Conservation (phyloP, 2,888 invertebrate species). For the Argynnis bischoffii region DNA sequence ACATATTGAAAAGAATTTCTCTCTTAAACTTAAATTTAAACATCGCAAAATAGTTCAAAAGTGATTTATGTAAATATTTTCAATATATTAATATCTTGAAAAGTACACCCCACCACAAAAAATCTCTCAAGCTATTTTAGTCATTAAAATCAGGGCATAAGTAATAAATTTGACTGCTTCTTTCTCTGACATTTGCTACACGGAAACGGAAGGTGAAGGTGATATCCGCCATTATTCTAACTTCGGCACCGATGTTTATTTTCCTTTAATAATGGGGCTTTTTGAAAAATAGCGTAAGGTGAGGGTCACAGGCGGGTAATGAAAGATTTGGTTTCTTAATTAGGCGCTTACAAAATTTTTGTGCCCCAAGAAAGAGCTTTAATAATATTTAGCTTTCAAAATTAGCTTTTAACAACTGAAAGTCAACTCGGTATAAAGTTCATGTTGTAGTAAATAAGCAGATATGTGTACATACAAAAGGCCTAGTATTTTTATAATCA, state of each 20-base stretch:
- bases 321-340: conserved; percentile 42
- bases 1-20: conserved; percentile 29
- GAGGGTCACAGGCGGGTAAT: conserved; percentile 38
- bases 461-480: no score
- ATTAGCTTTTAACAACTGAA: background rate
- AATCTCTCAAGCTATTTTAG: conserved; percentile 8
- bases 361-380: background rate
- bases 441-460: no score
- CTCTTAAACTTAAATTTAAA: conserved; percentile 18
- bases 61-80: conserved; percentile 47
- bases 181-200: conserved; percentile 1
- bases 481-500: no score
- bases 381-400: background rate
- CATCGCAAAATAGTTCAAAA: conserved; percentile 29
- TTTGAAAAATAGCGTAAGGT: conserved; percentile 49
- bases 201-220: conserved; percentile 64
- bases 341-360: conserved; percentile 38
- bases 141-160: background rate
- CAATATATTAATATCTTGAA: conserved; percentile 50
- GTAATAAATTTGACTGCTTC: background rate
- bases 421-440: no score
- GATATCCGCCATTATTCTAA: conserved; percentile 55
- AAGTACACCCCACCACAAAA: conserved; percentile 10
- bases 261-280: conserved; percentile 47
- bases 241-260: conserved; percentile 47